Percentiles rank a stretch among this genome's conserved stretches.
Evolutionary conservation across 2,797 vertebrate species (phyloP).

Genomic region (Philypnodon macrostomus): DNA sequence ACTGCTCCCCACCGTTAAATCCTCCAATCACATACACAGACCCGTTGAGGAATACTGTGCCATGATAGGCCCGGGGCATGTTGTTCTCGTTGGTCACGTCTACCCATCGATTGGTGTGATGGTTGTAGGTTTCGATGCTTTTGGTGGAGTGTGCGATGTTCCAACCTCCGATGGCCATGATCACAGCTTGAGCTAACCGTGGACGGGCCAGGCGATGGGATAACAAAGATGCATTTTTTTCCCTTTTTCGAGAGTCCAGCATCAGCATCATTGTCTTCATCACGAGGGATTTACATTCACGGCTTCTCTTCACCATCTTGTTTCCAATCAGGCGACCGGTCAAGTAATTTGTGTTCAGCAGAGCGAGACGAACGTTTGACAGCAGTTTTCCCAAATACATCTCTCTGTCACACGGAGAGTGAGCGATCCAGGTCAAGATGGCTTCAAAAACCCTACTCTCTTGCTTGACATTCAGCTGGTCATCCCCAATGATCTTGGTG

Average conservation of each 20-base stretch:
- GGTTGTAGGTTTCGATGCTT: conserved; percentile 75
- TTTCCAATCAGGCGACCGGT: not conserved
- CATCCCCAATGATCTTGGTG: conserved; percentile 69
- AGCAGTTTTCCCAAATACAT: conserved; percentile 30
- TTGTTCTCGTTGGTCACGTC: conserved; percentile 63
- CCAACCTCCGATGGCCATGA: conserved; percentile 83
- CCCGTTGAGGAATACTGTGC: conserved; percentile 65
- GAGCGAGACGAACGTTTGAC: conserved; percentile 15
- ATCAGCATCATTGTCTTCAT: not conserved
- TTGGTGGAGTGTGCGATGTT: conserved; percentile 69
- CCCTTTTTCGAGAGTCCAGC: not conserved
- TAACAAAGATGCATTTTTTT: not conserved
- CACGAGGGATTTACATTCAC: not conserved
- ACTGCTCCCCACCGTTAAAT: conserved; percentile 72
- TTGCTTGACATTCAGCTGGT: conserved; percentile 75
- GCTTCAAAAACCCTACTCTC: conserved; percentile 59
- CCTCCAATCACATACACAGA: conserved; percentile 65
- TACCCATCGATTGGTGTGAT: conserved; percentile 75
- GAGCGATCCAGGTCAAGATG: conserved; percentile 41
- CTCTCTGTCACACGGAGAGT: conserved; percentile 27
- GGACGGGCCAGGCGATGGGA: conserved; percentile 60
- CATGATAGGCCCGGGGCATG: conserved; percentile 75
- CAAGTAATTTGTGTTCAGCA: not conserved
- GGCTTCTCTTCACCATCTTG: not conserved
- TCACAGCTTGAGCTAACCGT: conserved; percentile 72